phyloP scores from a whole-genome alignment of 2,797 vertebrate species.

The Adrianichthys oophorus region DNA sequence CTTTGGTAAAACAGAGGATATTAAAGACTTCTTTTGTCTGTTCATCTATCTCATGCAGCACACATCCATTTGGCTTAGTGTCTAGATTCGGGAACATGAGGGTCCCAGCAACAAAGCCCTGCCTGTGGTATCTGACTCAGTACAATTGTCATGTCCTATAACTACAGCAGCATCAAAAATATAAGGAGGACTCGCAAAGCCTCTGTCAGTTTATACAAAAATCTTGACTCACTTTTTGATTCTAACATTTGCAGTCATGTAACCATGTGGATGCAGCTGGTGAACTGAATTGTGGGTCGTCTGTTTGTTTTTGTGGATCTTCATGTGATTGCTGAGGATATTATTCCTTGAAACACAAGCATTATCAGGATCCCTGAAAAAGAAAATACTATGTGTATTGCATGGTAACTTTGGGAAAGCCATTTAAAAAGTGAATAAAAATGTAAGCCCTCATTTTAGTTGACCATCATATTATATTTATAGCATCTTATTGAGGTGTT shows the following conservation, averaged over 20 bases:
- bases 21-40: conserved; percentile 2
- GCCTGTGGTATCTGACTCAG: conserved; percentile 52
- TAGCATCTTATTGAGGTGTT: conserved; percentile 6
- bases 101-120: conserved; percentile 40
- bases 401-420: no score
- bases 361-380: no score
- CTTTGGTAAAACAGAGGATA: neutral
- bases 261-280: neutral
- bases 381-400: no score
- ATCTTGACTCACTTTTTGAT: conserved; percentile 3
- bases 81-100: conserved; percentile 18
- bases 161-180: conserved; percentile 34
- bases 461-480: conserved; percentile 4
- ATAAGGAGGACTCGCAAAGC: conserved; percentile 12
- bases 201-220: conserved; percentile 6
- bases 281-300: conserved; percentile 5
- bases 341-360: neutral
- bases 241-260: neutral
- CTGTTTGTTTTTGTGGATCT: neutral
- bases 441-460: no score
- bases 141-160: conserved; percentile 4
- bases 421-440: no score
- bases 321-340: neutral
- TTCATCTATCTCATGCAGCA: conserved; percentile 22
- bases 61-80: conserved; percentile 28